These are phyloP conservation scores for Spondyliosoma cantharus DNA, from an alignment of 2,797 vertebrate species.

Conservation along the genomic window DNA sequence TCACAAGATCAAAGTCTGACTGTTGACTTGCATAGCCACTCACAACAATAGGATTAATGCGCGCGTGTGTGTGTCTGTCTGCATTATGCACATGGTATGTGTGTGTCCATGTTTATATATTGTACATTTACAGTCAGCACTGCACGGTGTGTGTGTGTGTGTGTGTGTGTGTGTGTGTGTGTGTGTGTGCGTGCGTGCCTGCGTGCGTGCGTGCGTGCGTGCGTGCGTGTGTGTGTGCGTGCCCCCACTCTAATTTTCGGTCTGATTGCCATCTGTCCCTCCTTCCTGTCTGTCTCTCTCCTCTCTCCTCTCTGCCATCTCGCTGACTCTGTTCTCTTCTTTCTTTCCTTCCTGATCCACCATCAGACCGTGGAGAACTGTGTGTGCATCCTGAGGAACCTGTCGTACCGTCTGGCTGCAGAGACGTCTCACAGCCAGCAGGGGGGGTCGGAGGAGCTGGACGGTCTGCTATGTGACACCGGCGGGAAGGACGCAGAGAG, in stretches of 20 bases:
- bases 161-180: not conserved
- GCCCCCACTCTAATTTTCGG: not conserved
- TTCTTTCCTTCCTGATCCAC: not conserved
- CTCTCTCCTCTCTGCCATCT: not conserved
- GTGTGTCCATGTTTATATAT: not conserved
- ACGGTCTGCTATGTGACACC: constrained; percentile 95
- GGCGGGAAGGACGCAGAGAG: constrained; percentile 94
- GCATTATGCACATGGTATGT: constrained; percentile 1
- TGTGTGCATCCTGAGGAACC: constrained; percentile 99
- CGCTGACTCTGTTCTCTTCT: not conserved
- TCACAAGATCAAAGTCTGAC: constrained; percentile 78
- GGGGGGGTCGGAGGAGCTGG: constrained; percentile 96
- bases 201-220: no score
- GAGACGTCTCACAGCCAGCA: constrained; percentile 99
- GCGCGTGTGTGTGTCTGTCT: constrained; percentile 23
- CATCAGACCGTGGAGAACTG: constrained; percentile 97
- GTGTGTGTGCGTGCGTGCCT: not conserved
- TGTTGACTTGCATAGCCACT: constrained; percentile 74
- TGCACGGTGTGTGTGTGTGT: not conserved
- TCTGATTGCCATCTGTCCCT: constrained; percentile 27
- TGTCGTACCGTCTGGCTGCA: constrained; percentile 98
- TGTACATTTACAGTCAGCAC: not conserved
- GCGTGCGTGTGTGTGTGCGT: not conserved
- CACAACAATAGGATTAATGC: constrained; percentile 76
- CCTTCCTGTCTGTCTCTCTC: not conserved